Percentiles rank a stretch among this genome's conserved stretches.
These are phyloP conservation scores for Cyprinodon tularosa DNA, from an alignment of 2,113 vertebrate genomes.

Conservation along the genomic window DNA sequence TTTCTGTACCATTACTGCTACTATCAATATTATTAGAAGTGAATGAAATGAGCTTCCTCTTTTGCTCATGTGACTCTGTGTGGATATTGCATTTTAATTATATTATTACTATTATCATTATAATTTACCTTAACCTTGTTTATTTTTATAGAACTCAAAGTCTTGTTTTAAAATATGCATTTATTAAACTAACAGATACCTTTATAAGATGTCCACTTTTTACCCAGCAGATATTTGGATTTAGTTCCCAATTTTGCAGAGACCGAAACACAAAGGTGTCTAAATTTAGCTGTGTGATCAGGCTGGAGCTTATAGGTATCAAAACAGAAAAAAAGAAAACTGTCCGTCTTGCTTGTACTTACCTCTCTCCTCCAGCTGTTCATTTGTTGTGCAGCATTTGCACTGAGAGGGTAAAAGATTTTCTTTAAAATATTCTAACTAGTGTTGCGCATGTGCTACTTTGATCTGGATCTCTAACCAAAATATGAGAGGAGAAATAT, in stretches of 20 bases:
- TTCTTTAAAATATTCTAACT: slow-evolving; percentile 5
- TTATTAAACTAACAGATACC: too few relatives aligned
- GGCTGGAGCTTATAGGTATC: not conserved
- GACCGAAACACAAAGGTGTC: not conserved
- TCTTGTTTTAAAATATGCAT: too few relatives aligned
- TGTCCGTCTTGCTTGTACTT: too few relatives aligned
- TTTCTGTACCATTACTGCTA: too few relatives aligned
- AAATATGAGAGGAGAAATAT: not conserved
- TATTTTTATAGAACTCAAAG: too few relatives aligned
- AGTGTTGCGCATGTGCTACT: slow-evolving; percentile 18
- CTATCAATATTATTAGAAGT: too few relatives aligned
- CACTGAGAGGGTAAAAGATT: slow-evolving; percentile 22
- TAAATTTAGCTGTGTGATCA: not conserved
- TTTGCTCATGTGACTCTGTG: too few relatives aligned
- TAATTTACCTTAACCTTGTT: too few relatives aligned
- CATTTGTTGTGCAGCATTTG: not conserved
- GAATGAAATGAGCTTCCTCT: too few relatives aligned
- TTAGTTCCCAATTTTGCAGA: not conserved
- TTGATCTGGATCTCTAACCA: slow-evolving; percentile 11
- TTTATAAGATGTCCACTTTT: too few relatives aligned
- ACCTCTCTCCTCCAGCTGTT: too few relatives aligned
- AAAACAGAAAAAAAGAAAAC: not conserved
- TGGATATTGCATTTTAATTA: too few relatives aligned
- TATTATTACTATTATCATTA: not conserved
- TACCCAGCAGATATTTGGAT: not conserved